A percentile compares a stretch with the other conserved stretches of the same genome.
Conservation (phyloP, 2,797 vertebrate genomes). For the Choloepus didactylus region DNA sequence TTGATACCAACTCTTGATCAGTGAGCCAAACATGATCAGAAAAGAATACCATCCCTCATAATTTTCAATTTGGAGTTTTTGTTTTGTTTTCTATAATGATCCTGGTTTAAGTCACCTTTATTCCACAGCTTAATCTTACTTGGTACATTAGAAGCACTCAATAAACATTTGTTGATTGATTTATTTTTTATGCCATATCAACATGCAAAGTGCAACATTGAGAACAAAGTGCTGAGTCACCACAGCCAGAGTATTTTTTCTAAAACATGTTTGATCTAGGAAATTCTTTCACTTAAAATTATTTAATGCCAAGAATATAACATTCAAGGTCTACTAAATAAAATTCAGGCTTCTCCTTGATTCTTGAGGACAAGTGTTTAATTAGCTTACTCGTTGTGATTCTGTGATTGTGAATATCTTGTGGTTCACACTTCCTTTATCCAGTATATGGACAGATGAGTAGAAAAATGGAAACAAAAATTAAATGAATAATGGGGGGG, state of each 20-base stretch:
- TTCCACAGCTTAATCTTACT: background rate
- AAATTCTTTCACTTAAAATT: background rate
- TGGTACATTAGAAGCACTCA: background rate
- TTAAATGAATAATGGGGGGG: too few species aligned
- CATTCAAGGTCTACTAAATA: background rate
- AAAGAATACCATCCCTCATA: background rate
- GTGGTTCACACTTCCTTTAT: too few species aligned
- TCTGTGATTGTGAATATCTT: too few species aligned
- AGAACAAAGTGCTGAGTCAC: background rate
- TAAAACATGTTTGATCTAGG: constrained; percentile 15
- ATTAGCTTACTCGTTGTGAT: too few species aligned
- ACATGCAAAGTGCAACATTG: background rate
- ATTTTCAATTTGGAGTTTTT: too few species aligned
- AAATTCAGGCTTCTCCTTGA: background rate
- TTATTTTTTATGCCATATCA: background rate
- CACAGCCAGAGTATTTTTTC: background rate
- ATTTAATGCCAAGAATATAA: too few species aligned
- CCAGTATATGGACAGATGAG: too few species aligned
- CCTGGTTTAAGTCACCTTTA: constrained; percentile 1
- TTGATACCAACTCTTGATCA: too few species aligned
- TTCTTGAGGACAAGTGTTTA: too few species aligned
- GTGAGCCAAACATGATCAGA: background rate
- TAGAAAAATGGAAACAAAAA: too few species aligned
- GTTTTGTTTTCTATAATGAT: background rate
- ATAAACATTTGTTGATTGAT: background rate